A percentile compares a stretch with the other conserved stretches of the same genome.
These are phyloP conservation scores for Brachionus rotundiformis DNA, from an alignment of 1,140 invertebrate species.

Conservation along the genomic window DNA sequence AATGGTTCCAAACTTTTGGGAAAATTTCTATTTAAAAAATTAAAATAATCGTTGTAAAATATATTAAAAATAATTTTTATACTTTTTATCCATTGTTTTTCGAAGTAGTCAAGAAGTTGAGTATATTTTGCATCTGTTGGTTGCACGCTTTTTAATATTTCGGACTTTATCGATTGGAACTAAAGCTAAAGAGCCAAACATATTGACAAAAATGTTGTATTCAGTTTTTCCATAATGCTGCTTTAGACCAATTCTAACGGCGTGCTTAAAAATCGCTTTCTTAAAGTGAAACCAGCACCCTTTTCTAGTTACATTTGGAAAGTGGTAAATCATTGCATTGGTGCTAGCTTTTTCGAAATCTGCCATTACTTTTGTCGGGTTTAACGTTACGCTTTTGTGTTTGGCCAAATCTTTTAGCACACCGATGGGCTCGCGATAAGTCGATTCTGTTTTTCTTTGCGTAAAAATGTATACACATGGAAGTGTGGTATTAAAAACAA, in stretches of 20 bases:
- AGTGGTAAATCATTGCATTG: neutral
- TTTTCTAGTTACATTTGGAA: neutral
- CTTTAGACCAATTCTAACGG: neutral
- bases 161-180: neutral
- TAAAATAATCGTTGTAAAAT: neutral
- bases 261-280: neutral
- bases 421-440: neutral
- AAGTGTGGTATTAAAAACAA: neutral
- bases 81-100: neutral
- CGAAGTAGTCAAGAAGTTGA: neutral
- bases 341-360: neutral
- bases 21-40: neutral
- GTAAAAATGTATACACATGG: constrained; percentile 6
- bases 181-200: neutral
- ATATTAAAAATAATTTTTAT: neutral
- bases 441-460: neutral
- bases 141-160: neutral
- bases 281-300: constrained; percentile 3
- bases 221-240: neutral
- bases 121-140: neutral
- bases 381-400: neutral
- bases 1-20: neutral
- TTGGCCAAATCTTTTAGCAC: neutral
- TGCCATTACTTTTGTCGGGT: neutral
- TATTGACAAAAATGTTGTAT: neutral